Percentiles rank a stretch among this genome's conserved stretches.
Evolutionary conservation across 2,797 vertebrate genomes (phyloP).

Genomic region (Echeneis naucrates): DNA sequence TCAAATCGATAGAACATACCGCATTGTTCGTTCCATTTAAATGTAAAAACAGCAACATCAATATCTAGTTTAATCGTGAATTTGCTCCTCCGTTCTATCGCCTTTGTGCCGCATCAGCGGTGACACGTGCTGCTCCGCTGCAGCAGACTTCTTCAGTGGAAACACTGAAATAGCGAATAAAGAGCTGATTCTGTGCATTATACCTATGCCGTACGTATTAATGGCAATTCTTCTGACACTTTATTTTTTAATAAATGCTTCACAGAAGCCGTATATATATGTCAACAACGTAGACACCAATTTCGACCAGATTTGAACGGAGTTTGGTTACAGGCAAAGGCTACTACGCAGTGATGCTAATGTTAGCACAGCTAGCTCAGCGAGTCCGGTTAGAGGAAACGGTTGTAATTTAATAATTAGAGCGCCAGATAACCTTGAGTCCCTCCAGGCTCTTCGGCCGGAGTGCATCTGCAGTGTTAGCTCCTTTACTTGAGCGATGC

Average conservation of each 20-base stretch:
- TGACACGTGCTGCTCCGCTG: not conserved
- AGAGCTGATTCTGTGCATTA: not conserved
- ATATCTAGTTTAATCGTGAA: not conserved
- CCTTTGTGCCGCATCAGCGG: not conserved
- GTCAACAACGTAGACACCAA: not conserved
- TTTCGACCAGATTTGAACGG: not conserved
- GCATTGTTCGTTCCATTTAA: not conserved
- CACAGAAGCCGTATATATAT: accelerated
- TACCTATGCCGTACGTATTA: not conserved
- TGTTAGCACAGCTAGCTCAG: conserved; percentile 41
- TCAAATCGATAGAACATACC: accelerated
- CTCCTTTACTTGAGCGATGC: conserved; percentile 49
- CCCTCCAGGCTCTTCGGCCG: too few species aligned
- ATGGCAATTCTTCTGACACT: not conserved
- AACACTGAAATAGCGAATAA: too few species aligned
- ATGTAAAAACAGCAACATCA: accelerated
- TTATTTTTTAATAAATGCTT: accelerated
- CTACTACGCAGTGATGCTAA: conserved; percentile 21
- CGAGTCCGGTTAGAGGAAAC: not conserved
- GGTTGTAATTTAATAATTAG: not conserved
- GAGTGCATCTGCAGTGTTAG: too few species aligned
- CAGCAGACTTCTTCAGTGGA: too few species aligned
- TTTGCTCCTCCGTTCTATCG: not conserved
- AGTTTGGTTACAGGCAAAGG: not conserved
- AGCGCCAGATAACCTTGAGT: too few species aligned